phyloP scores from a whole-genome alignment of 2,888 invertebrate species.

The Lordiphosa andalusiaca region DNA sequence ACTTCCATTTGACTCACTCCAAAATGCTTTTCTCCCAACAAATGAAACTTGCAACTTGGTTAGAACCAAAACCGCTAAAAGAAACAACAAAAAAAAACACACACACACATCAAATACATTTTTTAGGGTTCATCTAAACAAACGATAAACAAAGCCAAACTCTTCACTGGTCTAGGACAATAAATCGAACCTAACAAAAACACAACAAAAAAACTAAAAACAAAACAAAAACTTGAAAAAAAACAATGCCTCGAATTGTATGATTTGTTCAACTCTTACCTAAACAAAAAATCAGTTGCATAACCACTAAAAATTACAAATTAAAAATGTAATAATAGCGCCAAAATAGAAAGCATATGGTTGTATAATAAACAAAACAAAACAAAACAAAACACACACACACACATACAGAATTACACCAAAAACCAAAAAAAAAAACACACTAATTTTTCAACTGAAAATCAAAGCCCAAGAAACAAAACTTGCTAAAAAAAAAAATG shows the following conservation, averaged over 20 bases:
- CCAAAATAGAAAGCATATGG: slow-evolving; percentile 14
- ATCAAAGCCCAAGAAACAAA: slow-evolving; percentile 28
- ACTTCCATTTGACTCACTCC: too few relatives aligned
- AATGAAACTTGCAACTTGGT: too few relatives aligned
- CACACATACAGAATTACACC: slow-evolving; percentile 6
- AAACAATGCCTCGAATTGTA: slow-evolving; percentile 28
- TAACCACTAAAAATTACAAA: slow-evolving; percentile 10
- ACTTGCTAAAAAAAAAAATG: background rate
- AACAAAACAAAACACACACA: slow-evolving; percentile 33
- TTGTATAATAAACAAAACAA: slow-evolving; percentile 29
- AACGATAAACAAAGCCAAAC: slow-evolving; percentile 3
- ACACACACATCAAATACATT: background rate
- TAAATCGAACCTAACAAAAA: slow-evolving; percentile 25
- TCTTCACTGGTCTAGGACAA: slow-evolving; percentile 50
- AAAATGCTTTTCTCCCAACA: too few relatives aligned
- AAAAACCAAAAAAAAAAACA: slow-evolving; percentile 11
- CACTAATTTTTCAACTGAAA: slow-evolving; percentile 34
- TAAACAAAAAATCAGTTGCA: background rate
- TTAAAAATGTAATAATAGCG: slow-evolving; percentile 13
- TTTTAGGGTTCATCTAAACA: too few relatives aligned
- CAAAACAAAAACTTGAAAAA: background rate
- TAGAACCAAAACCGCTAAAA: background rate
- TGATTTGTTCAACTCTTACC: slow-evolving; percentile 7
- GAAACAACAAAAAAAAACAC: background rate
- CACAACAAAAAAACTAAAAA: background rate